Base-by-base conservation (phyloP, 2,797 vertebrate genomes). In the Furcifer pardalis region DNA sequence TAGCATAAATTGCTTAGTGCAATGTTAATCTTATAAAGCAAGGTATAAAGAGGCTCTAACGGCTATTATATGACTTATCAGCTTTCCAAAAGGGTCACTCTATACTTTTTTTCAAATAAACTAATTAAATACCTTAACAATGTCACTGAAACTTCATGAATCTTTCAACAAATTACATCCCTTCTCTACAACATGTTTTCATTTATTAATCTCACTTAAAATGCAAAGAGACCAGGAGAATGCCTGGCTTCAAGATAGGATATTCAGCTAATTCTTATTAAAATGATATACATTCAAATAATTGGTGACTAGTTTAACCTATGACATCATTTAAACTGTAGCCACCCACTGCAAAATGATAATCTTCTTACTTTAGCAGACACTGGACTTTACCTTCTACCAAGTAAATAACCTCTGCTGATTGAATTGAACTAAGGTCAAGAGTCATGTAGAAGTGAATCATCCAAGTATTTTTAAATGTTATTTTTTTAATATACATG, bases 1-100 rank as follows among this genome's bases (percentile, higher is more conserved):
- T 94, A 96, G 97, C 97, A 97, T 97, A 98, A 98, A 97, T 98
- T 97, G 97, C 98, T 98, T 96, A 97, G 97, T 95, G 97, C 96
- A 97, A 97, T 98, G 97, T 98, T 98, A 98, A 99, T 98, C 97
- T 93, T 94, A 93, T 94, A 95, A 95, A 95, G 92, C 89, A 88
- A 91, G 94, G 94, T 96, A 96, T 96, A 96, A 96, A 96, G 95
- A 93, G 94, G 95, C 96, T 97, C 96, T 97, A 97, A 97, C 92
- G 93, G 94, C 96, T 96, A 96, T 97, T 96, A 93, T 97, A 94
- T 89, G 93, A 96, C 94, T 97, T 96, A 96, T 96, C 96, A 95
- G 96, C 91, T 95, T 93, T 90, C 92, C 94, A 95, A 93, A 94
- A 96, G 96, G 97, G 96, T 97, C 96, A 96, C 94, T 94, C 89